Evolutionary conservation across 2,113 vertebrate species (phyloP).

Genomic region (human): GRCh38 chr1:173607001-173607500

Average conservation of each 20-base stretch:
- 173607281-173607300: neutral
- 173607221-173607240: neutral
- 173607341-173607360: neutral
- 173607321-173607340: neutral
- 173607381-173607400: neutral
- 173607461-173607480: neutral
- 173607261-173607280: neutral
- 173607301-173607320: neutral
- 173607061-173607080: neutral
- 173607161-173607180: neutral
- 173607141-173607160: neutral
- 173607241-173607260: neutral
- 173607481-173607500: constrained; percentile 22
- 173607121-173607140: neutral
- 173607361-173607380: neutral
- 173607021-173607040: constrained; percentile 3
- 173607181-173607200: neutral
- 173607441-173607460: neutral
- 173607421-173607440: neutral
- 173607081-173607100: neutral
- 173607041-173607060: neutral
- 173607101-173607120: neutral
- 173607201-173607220: constrained; percentile 34
- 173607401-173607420: neutral
- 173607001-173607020: constrained; percentile 8